A percentile compares a stretch with the other conserved stretches of the same genome.
Conservation (phyloP, 1,140 invertebrate genomes). For the Subanguina moxae region DNA sequence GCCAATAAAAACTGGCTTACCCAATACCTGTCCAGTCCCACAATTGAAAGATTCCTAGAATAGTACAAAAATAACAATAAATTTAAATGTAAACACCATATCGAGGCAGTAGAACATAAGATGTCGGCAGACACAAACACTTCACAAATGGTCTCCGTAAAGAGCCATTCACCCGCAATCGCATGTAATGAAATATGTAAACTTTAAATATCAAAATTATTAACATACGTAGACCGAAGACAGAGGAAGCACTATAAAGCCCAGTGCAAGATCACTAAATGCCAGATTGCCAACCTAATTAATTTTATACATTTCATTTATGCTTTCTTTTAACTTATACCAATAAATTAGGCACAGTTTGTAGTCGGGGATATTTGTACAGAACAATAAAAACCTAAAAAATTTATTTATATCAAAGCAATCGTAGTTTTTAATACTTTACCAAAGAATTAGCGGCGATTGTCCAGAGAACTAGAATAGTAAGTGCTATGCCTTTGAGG, state of each 20-base stretch:
- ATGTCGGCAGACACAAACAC: conserved; percentile 59
- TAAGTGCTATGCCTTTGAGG: conserved; percentile 50
- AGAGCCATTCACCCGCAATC: conserved; percentile 58
- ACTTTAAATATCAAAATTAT: too few relatives aligned
- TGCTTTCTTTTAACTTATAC: too few relatives aligned
- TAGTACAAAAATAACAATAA: too few relatives aligned
- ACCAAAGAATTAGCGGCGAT: conserved; percentile 55
- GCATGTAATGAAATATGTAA: too few relatives aligned
- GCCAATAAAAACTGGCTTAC: neutral
- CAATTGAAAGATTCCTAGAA: conserved; percentile 48
- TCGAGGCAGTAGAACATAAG: conserved; percentile 58
- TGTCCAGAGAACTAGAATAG: conserved; percentile 55
- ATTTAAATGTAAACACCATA: too few relatives aligned
- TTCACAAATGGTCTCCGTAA: conserved; percentile 54
- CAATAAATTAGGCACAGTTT: conserved; percentile 58
- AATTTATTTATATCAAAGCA: too few relatives aligned
- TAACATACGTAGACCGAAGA: too few relatives aligned
- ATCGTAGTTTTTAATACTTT: too few relatives aligned
- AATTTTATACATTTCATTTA: neutral
- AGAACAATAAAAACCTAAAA: conserved; percentile 48
- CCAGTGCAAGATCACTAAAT: conserved; percentile 58
- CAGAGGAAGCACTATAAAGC: conserved; percentile 53
- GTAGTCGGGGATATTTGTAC: conserved; percentile 58
- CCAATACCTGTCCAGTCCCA: conserved; percentile 45
- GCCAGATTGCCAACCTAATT: conserved; percentile 55